These are phyloP conservation scores for Daphoenositta chrysoptera DNA, from an alignment of 2,113 vertebrate genomes.

Conservation along the genomic window DNA sequence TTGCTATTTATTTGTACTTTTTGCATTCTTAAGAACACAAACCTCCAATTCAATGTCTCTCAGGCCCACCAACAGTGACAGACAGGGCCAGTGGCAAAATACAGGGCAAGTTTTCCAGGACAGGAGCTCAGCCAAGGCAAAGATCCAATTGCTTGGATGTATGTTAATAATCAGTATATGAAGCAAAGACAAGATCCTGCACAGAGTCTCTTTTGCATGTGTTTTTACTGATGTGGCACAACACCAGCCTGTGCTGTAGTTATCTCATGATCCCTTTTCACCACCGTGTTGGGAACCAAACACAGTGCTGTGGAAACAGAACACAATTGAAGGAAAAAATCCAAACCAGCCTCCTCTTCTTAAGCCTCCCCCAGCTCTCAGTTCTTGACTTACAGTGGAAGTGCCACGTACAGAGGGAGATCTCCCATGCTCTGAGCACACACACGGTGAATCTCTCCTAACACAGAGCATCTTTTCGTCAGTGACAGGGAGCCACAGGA, in stretches of 20 bases:
- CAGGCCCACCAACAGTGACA: neutral
- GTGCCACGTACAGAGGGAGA: neutral
- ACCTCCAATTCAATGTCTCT: neutral
- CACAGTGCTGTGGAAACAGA: neutral
- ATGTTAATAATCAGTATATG: neutral
- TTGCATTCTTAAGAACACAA: neutral
- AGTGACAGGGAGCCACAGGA: neutral
- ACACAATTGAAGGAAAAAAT: neutral
- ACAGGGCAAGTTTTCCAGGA: neutral
- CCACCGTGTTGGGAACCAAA: neutral
- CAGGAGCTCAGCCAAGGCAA: neutral
- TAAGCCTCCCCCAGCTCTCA: neutral
- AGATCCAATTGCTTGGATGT: neutral
- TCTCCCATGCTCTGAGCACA: neutral
- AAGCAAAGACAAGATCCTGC: neutral
- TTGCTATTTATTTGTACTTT: neutral
- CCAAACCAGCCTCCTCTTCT: neutral
- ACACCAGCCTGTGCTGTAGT: neutral
- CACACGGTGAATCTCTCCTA: rapidly evolving
- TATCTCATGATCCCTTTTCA: neutral
- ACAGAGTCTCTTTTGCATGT: neutral
- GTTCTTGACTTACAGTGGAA: neutral
- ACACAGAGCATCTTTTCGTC: rapidly evolving
- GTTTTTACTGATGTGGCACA: neutral
- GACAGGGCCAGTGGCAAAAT: neutral